phyloP scores from a whole-genome alignment of 2,888 invertebrate species.

The Plebejus melissa region DNA sequence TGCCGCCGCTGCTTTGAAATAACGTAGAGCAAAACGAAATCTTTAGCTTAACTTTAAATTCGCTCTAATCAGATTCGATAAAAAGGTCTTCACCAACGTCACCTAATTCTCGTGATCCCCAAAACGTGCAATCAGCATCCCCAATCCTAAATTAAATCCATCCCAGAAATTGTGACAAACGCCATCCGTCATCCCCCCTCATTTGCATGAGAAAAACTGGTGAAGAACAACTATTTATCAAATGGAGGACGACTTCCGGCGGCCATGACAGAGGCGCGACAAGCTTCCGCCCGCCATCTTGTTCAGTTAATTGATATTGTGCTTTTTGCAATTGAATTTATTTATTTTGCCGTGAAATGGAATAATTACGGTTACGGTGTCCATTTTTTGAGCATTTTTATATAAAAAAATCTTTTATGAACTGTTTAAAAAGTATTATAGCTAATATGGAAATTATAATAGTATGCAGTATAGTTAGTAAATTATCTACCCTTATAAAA shows the following conservation, averaged over 20 bases:
- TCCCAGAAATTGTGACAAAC: conserved; percentile 76
- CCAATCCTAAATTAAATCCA: conserved; percentile 74
- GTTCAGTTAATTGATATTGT: conserved; percentile 35
- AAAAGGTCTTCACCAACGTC: background rate
- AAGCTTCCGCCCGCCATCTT: conserved; percentile 72
- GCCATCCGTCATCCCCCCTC: conserved; percentile 77
- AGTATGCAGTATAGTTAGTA: too few species aligned
- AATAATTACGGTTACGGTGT: background rate
- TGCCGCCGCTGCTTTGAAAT: too few species aligned
- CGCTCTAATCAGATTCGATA: background rate
- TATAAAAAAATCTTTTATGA: too few species aligned
- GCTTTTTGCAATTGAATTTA: conserved; percentile 18
- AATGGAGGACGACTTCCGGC: conserved; percentile 74
- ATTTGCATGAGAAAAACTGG: conserved; percentile 78
- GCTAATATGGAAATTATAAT: too few species aligned
- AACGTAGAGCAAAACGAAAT: too few species aligned
- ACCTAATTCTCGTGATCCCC: background rate
- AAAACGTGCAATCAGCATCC: conserved; percentile 31
- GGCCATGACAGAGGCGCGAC: conserved; percentile 76
- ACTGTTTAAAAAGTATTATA: too few species aligned
- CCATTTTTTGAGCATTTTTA: too few species aligned
- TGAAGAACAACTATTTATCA: conserved; percentile 79
- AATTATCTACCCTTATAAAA: too few species aligned
- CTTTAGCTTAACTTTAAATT: too few species aligned
- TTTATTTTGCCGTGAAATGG: background rate